Evolutionary conservation across 2,113 vertebrate genomes (phyloP), one percentile per base, ranked within the genome.

Genomic region (Benitochromis conjunctus): DNA sequence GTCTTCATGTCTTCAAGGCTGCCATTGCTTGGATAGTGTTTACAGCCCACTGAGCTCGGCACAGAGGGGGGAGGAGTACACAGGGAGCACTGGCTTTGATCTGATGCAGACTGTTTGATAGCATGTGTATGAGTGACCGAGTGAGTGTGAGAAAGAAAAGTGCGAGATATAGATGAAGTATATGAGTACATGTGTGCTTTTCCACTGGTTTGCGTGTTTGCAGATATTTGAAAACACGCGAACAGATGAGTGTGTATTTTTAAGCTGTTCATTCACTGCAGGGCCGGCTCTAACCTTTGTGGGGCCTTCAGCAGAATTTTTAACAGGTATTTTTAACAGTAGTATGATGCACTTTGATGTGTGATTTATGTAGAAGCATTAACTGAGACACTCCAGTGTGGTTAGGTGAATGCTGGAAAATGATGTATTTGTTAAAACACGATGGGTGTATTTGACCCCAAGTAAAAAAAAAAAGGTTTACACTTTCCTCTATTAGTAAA

Each of bases 1-100:
- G 95, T 93, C 95, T 93, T 93, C 92, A 87, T 94, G 91, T 94
- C 95, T 94, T 95, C 92, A 92, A 94, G 94, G 93, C 93, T 88
- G 92, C 92, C 64, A 85, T 94, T 91, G 91, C 92, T 95, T 94
- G 93, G 94, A 92, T 94, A 92, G 92, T 94, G 94, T 95, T 95
- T 94, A 92, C 92, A 93, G 90, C 91, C 86, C 86, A 92, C 74
- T 85, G 86, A 93, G 88, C 86, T 81, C 6, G 41, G 81, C 13
- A 54, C 60, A 58, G 86, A 46, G 31, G 82, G 80, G 38, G 84
- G 78, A 58, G 77, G 55, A 46, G 60, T 26, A 43, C 21, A 69
- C 79, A 79, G 87, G 43, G 80, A 66, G 64, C 57, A 48, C 48
- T 10, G 74, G 86, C 95, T 95, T 95, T 95, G 94, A 95, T 95